Conservation (phyloP, 2,888 invertebrate genomes). For the Onchidella celtica region DNA sequence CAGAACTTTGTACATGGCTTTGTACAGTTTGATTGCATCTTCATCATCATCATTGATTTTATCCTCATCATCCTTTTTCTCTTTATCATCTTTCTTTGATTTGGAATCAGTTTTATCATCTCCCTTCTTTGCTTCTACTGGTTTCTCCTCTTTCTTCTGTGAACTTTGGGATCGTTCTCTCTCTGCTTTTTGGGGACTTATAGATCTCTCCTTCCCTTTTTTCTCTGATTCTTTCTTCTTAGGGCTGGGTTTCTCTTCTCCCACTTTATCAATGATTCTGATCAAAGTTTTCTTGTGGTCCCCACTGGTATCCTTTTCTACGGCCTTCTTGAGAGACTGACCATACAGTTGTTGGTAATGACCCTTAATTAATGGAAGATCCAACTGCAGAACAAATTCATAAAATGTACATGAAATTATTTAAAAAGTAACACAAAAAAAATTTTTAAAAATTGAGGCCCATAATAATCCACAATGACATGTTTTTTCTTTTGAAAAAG, state of each 20-base stretch:
- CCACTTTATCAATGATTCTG: conserved; percentile 61
- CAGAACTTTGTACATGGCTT: conserved; percentile 68
- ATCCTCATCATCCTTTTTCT: conserved; percentile 20
- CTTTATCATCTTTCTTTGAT: neutral
- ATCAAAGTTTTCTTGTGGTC: conserved; percentile 77
- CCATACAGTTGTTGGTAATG: conserved; percentile 76
- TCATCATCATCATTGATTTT: conserved; percentile 54
- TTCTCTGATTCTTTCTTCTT: conserved; percentile 7
- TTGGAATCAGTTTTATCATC: neutral
- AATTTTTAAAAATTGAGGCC: too few species aligned
- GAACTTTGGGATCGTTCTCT: conserved; percentile 68
- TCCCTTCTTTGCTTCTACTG: neutral
- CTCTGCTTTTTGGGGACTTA: conserved; percentile 58
- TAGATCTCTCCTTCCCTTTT: conserved; percentile 57
- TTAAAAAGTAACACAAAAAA: too few species aligned
- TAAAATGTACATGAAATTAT: too few species aligned
- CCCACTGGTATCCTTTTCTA: conserved; percentile 78
- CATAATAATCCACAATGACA: too few species aligned
- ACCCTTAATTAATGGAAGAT: conserved; percentile 79
- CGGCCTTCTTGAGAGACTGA: conserved; percentile 74
- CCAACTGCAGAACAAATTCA: conserved; percentile 79
- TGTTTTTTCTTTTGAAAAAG: too few species aligned
- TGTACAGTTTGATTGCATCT: conserved; percentile 68
- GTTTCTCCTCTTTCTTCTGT: conserved; percentile 52
- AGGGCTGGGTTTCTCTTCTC: conserved; percentile 3